Evolutionary conservation across 2,888 invertebrate genomes (phyloP).

Genomic region (Oligia strigilis): DNA sequence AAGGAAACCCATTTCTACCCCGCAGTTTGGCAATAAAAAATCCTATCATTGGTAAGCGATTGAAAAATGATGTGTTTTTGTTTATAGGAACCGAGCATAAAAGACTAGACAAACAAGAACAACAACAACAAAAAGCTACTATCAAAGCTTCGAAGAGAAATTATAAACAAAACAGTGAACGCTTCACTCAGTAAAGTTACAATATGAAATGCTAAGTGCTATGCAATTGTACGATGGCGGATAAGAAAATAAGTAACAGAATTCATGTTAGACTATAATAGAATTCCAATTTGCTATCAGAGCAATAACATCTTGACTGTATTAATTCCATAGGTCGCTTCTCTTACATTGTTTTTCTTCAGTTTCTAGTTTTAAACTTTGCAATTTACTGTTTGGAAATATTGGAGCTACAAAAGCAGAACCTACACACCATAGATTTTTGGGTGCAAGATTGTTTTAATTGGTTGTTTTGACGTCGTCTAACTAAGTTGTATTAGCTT

Average conservation of each 20-base stretch:
- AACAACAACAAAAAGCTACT: slow-evolving; percentile 8
- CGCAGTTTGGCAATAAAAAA: background rate
- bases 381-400: slow-evolving; percentile 18
- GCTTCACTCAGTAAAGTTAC: slow-evolving; percentile 52
- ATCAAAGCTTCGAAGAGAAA: slow-evolving; percentile 39
- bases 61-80: background rate
- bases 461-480: background rate
- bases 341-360: slow-evolving; percentile 44
- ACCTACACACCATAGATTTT: background rate
- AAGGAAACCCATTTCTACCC: too few relatives aligned
- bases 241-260: slow-evolving; percentile 66
- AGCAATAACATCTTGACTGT: slow-evolving; percentile 62
- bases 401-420: background rate
- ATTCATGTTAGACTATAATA: slow-evolving; percentile 65
- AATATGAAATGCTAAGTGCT: slow-evolving; percentile 62
- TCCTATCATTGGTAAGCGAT: background rate
- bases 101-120: background rate
- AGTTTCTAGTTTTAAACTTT: slow-evolving; percentile 27
- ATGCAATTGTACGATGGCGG: slow-evolving; percentile 62
- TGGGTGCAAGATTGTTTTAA: background rate
- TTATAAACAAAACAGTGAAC: slow-evolving; percentile 47
- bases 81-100: background rate
- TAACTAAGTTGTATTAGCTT: background rate
- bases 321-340: slow-evolving; percentile 60
- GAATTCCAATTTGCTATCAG: slow-evolving; percentile 67